Conservation (phyloP, 2,888 invertebrate genomes). For the Crematogaster levior region DNA sequence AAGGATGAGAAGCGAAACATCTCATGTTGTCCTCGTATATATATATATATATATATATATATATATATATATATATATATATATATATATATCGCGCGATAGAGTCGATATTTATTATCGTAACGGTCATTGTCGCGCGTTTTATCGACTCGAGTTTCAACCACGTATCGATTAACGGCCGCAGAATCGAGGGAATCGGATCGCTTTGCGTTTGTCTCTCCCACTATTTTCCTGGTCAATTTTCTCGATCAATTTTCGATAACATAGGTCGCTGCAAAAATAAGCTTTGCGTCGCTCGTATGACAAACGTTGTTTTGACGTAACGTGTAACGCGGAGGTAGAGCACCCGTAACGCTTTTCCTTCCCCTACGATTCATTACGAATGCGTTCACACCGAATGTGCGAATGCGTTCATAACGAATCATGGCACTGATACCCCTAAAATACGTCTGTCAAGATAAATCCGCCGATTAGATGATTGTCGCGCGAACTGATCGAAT, state of each 20-base stretch:
- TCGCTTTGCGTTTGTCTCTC: background rate
- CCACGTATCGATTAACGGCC: slow-evolving; percentile 63
- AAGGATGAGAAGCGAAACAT: slow-evolving; percentile 16
- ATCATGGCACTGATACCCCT: background rate
- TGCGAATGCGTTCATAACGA: slow-evolving; percentile 21
- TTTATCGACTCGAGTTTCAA: slow-evolving; percentile 46
- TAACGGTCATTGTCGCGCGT: slow-evolving; percentile 54
- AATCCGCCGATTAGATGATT: background rate
- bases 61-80: background rate
- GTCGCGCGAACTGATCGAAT: slow-evolving; percentile 12
- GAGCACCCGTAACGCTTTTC: slow-evolving; percentile 26
- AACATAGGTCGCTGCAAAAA: slow-evolving; percentile 13
- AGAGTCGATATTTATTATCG: slow-evolving; percentile 51
- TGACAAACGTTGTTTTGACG: slow-evolving; percentile 44
- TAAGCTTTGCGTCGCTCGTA: slow-evolving; percentile 10
- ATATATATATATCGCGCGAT: slow-evolving; percentile 11
- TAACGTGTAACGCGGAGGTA: background rate
- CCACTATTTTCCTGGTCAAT: background rate
- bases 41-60: background rate
- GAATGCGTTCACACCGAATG: slow-evolving; percentile 11
- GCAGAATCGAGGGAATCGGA: slow-evolving; percentile 23
- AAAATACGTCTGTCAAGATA: slow-evolving; percentile 15
- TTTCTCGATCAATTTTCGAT: slow-evolving; percentile 39
- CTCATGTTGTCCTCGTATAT: background rate
- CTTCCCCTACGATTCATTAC: slow-evolving; percentile 16